Percentiles rank a stretch among this genome's conserved stretches.
phyloP scores from a whole-genome alignment of 1,140 invertebrate species.

The Cydia splendana region DNA sequence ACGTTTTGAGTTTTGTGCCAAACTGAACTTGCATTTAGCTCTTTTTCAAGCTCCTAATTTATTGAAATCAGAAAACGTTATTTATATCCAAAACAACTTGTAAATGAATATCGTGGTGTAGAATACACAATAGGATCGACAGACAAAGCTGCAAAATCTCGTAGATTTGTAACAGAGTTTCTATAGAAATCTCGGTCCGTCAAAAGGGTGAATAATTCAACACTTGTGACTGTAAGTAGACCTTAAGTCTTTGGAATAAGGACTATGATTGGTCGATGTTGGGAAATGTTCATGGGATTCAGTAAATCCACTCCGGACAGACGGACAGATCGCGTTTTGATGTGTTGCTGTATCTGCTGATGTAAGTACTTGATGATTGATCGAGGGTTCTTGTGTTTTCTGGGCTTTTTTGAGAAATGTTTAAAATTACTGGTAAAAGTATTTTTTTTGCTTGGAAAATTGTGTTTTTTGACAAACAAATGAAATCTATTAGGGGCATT shows the following conservation, averaged over 20 bases:
- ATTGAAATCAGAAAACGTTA: neutral
- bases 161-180: conserved; percentile 11
- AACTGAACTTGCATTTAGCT: neutral
- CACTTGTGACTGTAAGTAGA: neutral
- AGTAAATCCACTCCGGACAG: conserved; percentile 62
- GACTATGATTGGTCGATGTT: neutral
- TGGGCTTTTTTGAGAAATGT: neutral
- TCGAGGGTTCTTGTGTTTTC: neutral
- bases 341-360: conserved; percentile 34
- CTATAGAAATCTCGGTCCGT: conserved; percentile 30
- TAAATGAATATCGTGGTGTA: conserved; percentile 12
- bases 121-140: conserved; percentile 9
- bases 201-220: conserved; percentile 68
- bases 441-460: too few species aligned
- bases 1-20: conserved; percentile 18
- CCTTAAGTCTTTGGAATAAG: neutral
- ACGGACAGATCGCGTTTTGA: conserved; percentile 52
- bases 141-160: conserved; percentile 27
- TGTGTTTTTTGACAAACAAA: too few species aligned
- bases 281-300: conserved; percentile 52
- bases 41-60: neutral
- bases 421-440: too few species aligned
- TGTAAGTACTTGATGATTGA: conserved; percentile 25
- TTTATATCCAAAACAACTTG: conserved; percentile 14
- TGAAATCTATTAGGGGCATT: too few species aligned